Percentiles rank a stretch among this genome's conserved stretches.
phyloP scores from a whole-genome alignment of 2,113 vertebrate species.

The Pagrus major region DNA sequence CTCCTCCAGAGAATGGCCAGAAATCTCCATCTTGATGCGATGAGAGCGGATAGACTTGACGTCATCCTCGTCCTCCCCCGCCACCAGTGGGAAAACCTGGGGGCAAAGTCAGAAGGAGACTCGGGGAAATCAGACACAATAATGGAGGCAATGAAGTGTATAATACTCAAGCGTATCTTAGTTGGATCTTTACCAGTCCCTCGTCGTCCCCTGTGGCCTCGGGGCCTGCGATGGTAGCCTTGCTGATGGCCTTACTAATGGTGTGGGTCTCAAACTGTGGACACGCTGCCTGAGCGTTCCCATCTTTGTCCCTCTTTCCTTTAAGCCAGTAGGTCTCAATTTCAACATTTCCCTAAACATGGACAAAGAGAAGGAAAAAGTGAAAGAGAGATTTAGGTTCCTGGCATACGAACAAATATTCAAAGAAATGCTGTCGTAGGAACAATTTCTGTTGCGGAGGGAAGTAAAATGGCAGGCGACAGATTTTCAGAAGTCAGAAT shows the following conservation, averaged over 20 bases:
- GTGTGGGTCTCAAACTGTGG: conserved; percentile 83
- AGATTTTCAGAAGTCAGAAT: conserved; percentile 12
- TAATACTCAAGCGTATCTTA: conserved; percentile 2
- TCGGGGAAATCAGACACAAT: conserved; percentile 26
- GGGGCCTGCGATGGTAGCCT: conserved; percentile 65
- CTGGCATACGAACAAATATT: conserved; percentile 5
- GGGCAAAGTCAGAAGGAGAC: conserved; percentile 2
- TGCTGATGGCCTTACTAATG: conserved; percentile 78
- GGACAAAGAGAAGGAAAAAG: background rate
- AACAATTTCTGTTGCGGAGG: background rate
- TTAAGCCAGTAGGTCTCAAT: conserved; percentile 86
- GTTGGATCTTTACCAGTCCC: conserved; percentile 66
- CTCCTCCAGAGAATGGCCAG: conserved; percentile 78
- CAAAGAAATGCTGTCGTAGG: conserved; percentile 7
- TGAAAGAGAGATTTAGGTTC: background rate
- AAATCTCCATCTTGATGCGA: conserved; percentile 78
- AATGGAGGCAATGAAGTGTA: conserved; percentile 3
- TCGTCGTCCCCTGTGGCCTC: conserved; percentile 68
- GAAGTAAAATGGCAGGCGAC: conserved; percentile 10
- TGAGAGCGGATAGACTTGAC: conserved; percentile 79
- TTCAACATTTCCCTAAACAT: conserved; percentile 80
- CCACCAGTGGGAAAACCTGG: conserved; percentile 75
- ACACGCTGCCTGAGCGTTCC: conserved; percentile 83
- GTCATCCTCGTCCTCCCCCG: conserved; percentile 74
- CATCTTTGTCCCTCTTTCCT: conserved; percentile 83